Evolutionary conservation across 2,113 vertebrate genomes (phyloP).

Genomic region (Formicarius rufipectus): DNA sequence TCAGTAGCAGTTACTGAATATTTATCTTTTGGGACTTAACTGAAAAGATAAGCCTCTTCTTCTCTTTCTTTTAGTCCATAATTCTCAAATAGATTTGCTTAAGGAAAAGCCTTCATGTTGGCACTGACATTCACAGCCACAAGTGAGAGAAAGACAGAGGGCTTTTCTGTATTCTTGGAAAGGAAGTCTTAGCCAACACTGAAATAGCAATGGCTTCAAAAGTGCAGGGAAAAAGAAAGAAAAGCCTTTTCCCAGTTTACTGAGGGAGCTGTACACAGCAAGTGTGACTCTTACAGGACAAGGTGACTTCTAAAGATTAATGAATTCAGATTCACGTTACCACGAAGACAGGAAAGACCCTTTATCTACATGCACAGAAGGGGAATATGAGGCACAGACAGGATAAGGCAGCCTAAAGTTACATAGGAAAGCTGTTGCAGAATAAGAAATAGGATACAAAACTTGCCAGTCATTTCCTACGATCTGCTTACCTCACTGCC

Average conservation of each 20-base stretch:
- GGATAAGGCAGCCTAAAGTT: background rate
- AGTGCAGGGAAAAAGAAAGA: background rate
- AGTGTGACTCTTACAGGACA: background rate
- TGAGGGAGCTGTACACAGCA: background rate
- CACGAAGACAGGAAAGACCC: background rate
- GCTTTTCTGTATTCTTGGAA: background rate
- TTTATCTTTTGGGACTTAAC: background rate
- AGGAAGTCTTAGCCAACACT: background rate
- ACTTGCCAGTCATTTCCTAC: background rate
- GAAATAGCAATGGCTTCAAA: background rate
- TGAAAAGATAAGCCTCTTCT: background rate
- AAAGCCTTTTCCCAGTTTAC: background rate
- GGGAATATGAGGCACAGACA: background rate
- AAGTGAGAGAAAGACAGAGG: background rate
- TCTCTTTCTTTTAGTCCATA: background rate
- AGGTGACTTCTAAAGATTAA: slow-evolving; percentile 4
- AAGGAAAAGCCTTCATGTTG: background rate
- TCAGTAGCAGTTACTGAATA: background rate
- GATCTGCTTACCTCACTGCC: background rate
- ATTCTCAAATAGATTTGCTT: background rate
- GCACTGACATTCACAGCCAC: background rate
- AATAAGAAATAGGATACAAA: background rate
- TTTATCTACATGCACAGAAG: background rate
- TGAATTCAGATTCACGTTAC: background rate
- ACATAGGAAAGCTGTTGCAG: background rate